Evolutionary conservation across 1,140 invertebrate species (phyloP).

Genomic region (Sipha flava): DNA sequence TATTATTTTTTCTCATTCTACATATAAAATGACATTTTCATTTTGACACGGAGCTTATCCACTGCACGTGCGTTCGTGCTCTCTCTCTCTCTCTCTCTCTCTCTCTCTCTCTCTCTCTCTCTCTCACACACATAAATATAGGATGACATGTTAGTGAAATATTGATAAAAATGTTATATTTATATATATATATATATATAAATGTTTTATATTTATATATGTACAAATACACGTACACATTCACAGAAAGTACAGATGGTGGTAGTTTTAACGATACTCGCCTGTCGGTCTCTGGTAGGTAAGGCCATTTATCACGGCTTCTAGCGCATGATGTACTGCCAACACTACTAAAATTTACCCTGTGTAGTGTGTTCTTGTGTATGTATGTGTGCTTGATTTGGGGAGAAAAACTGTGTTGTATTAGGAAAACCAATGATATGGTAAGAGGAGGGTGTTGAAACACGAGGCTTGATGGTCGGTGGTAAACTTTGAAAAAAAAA

Average conservation of each 20-base stretch:
- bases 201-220: background rate
- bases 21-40: background rate
- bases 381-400: no score
- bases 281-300: background rate
- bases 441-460: background rate
- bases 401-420: background rate
- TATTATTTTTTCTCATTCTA: background rate
- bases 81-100: no score
- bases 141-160: background rate
- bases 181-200: background rate
- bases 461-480: no score
- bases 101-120: no score
- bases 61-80: no score
- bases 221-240: background rate
- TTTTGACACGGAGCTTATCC: background rate
- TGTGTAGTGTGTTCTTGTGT: no score
- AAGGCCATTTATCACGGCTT: background rate
- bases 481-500: no score
- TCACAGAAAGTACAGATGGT: background rate
- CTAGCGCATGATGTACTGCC: background rate
- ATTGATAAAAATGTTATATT: background rate
- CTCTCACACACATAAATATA: no score
- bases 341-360: background rate
- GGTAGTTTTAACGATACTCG: background rate
- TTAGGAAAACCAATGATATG: background rate